phyloP scores from a whole-genome alignment of 2,797 vertebrate genomes.

The Heteromormyrus szaboi region DNA sequence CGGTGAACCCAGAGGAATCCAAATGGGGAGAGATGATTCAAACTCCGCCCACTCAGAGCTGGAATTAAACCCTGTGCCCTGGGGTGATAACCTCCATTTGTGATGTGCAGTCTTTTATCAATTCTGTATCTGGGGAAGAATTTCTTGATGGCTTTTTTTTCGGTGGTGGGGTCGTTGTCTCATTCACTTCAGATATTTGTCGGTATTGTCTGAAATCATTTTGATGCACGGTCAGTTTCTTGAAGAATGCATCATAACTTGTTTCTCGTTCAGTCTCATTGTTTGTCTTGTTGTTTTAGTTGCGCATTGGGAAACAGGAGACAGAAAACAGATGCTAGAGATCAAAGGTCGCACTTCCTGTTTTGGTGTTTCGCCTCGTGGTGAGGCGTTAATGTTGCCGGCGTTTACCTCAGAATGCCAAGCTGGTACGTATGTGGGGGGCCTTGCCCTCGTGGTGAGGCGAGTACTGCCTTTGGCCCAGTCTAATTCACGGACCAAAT shows the following conservation, averaged over 20 bases:
- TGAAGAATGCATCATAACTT: background rate
- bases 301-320: background rate
- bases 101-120: background rate
- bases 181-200: background rate
- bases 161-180: background rate
- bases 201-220: background rate
- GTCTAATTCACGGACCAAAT: background rate
- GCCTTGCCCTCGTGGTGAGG: background rate
- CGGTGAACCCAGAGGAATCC: background rate
- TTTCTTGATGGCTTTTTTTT: background rate
- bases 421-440: background rate
- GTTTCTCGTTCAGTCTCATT: background rate
- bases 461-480: background rate
- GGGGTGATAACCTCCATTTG: background rate
- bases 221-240: background rate
- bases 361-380: constrained; percentile 34
- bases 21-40: background rate
- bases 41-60: background rate
- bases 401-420: background rate
- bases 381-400: background rate
- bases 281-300: background rate
- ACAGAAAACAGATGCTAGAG: constrained; percentile 35
- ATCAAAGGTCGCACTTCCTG: constrained; percentile 35
- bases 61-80: background rate
- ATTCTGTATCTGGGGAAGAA: background rate